phyloP scores from a whole-genome alignment of 2,797 vertebrate species.

The Phylloscopus collybita region DNA sequence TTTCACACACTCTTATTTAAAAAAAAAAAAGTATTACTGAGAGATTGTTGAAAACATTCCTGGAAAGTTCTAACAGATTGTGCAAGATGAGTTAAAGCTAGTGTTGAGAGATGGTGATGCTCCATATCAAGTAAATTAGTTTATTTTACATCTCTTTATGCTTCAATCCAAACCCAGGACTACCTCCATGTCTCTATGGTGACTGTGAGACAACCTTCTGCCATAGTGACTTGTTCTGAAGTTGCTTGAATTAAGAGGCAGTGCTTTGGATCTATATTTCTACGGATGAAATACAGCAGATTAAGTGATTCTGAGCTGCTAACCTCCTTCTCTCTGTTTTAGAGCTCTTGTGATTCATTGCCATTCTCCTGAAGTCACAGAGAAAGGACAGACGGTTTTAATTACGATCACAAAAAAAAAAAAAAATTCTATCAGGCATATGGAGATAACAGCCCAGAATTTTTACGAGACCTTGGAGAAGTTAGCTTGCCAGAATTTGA shows the following conservation, averaged over 20 bases:
- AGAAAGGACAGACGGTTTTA: conserved; percentile 67
- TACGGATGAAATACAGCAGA: conserved; percentile 45
- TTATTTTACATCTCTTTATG: neutral
- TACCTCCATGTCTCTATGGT: neutral
- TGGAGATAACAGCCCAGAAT: conserved; percentile 62
- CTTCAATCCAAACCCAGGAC: neutral
- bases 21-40: neutral
- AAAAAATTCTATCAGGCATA: conserved; percentile 54
- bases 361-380: conserved; percentile 66
- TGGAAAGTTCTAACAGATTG: neutral
- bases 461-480: conserved; percentile 67
- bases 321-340: conserved; percentile 43
- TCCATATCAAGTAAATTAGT: neutral
- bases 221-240: neutral
- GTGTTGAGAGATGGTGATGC: neutral
- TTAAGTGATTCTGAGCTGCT: conserved; percentile 42
- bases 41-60: neutral
- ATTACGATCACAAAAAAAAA: conserved; percentile 54
- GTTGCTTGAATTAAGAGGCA: neutral
- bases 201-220: neutral
- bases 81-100: neutral
- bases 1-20: neutral
- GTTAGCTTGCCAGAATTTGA: conserved; percentile 52
- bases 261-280: neutral
- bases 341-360: conserved; percentile 64